phyloP scores from a whole-genome alignment of 1,140 invertebrate genomes.

The Melipona quadrifasciata region DNA sequence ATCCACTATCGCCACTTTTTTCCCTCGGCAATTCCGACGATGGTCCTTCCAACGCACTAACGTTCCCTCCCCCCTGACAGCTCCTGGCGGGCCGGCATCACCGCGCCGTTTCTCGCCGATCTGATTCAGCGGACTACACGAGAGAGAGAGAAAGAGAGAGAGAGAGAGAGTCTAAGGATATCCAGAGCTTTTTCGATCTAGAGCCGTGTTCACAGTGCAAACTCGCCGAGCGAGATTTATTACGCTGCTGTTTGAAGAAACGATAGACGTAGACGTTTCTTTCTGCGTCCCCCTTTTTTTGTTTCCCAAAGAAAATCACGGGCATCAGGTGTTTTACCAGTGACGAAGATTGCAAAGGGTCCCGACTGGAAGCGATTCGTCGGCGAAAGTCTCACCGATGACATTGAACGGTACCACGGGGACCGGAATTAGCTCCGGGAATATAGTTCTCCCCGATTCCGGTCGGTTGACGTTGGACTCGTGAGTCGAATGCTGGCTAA shows the following conservation, averaged over 20 bases:
- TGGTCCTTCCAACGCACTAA: constrained; percentile 30
- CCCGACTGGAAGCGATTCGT: too few relatives aligned
- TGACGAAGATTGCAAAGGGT: too few relatives aligned
- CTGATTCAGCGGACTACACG: not conserved
- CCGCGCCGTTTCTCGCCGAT: not conserved
- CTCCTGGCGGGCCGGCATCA: not conserved
- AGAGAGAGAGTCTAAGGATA: not conserved
- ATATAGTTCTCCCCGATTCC: too few relatives aligned
- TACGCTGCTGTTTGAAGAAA: not conserved
- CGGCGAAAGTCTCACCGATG: too few relatives aligned
- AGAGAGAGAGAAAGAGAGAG: too few relatives aligned
- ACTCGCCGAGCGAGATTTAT: not conserved
- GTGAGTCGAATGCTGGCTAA: too few relatives aligned
- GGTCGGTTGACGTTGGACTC: too few relatives aligned
- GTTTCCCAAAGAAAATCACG: too few relatives aligned
- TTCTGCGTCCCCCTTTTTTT: too few relatives aligned
- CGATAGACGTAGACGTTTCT: not conserved
- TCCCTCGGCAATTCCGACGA: not conserved
- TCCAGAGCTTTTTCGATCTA: not conserved
- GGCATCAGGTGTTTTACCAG: too few relatives aligned
- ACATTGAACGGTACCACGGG: too few relatives aligned
- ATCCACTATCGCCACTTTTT: constrained; percentile 50
- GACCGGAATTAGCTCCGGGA: too few relatives aligned
- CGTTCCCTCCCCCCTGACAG: not conserved
- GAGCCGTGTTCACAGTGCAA: not conserved